A percentile compares a stretch with the other conserved stretches of the same genome.
phyloP scores from a whole-genome alignment of 2,888 invertebrate species.

The Gastrophysa polygoni region DNA sequence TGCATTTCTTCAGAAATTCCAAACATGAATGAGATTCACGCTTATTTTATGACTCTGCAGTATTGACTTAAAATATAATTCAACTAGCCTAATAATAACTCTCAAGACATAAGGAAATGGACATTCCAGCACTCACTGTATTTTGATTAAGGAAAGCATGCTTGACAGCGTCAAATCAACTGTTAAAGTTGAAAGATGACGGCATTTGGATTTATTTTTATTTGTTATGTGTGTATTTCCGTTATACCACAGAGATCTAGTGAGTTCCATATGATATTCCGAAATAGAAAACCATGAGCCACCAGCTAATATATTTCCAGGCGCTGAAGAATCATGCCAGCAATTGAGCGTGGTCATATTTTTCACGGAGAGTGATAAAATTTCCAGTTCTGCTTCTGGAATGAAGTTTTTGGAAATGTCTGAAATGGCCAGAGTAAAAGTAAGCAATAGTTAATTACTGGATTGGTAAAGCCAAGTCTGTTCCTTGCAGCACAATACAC shows the following conservation, averaged over 20 bases:
- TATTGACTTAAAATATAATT: constrained; percentile 5
- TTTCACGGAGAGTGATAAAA: constrained; percentile 36
- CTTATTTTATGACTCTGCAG: constrained; percentile 1
- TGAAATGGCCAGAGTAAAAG: constrained; percentile 35
- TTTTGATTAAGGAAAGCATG: not conserved
- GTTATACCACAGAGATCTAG: constrained; percentile 14
- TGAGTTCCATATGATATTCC: constrained; percentile 3
- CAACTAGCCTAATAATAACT: constrained; percentile 9
- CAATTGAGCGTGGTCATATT: constrained; percentile 40
- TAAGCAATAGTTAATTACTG: constrained; percentile 20
- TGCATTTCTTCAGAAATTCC: not conserved
- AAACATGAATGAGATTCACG: not conserved
- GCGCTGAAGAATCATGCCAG: constrained; percentile 10
- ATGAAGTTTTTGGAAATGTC: constrained; percentile 35
- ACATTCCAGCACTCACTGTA: not conserved
- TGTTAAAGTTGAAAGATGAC: constrained; percentile 16
- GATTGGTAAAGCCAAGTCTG: not conserved
- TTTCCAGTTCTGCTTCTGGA: constrained; percentile 26
- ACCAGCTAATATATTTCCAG: constrained; percentile 12
- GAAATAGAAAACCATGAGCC: not conserved
- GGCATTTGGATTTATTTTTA: constrained; percentile 18
- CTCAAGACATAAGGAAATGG: not conserved
- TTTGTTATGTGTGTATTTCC: constrained; percentile 14
- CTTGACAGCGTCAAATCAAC: constrained; percentile 19
- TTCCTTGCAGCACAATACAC: constrained; percentile 11